phyloP scores from a whole-genome alignment of 2,888 invertebrate species.

The Xestia xanthographa region DNA sequence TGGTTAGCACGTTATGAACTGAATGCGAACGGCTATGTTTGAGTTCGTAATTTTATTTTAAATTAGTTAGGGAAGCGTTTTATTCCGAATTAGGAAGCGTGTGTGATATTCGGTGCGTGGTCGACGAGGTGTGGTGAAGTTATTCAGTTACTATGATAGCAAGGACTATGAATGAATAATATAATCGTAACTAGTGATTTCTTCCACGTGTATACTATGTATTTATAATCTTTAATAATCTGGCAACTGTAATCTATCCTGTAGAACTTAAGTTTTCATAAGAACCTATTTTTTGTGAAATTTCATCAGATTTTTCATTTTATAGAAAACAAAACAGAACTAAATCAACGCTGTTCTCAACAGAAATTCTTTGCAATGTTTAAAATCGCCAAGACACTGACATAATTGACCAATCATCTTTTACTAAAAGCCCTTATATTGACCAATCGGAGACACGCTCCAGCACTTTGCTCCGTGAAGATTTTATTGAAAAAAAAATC shows the following conservation, averaged over 20 bases:
- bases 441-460: conserved; percentile 25
- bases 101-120: conserved; percentile 66
- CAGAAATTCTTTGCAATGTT: conserved; percentile 2
- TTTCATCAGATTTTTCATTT: neutral
- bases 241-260: conserved; percentile 51
- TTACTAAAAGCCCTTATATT: conserved; percentile 29
- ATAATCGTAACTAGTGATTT: conserved; percentile 24
- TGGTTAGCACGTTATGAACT: conserved; percentile 86
- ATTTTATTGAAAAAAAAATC: conserved; percentile 32
- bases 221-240: conserved; percentile 28
- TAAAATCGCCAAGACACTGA: neutral
- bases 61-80: conserved; percentile 31
- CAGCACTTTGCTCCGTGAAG: conserved; percentile 8
- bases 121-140: conserved; percentile 56
- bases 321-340: neutral
- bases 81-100: conserved; percentile 53
- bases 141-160: conserved; percentile 25
- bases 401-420: conserved; percentile 46
- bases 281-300: no score
- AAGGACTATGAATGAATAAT: conserved; percentile 34
- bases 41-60: conserved; percentile 24
- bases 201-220: conserved; percentile 24
- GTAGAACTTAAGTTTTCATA: conserved; percentile 27
- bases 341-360: neutral
- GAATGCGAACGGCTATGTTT: conserved; percentile 21